phyloP scores from a whole-genome alignment of 2,797 vertebrate species.

The Chelmon rostratus region DNA sequence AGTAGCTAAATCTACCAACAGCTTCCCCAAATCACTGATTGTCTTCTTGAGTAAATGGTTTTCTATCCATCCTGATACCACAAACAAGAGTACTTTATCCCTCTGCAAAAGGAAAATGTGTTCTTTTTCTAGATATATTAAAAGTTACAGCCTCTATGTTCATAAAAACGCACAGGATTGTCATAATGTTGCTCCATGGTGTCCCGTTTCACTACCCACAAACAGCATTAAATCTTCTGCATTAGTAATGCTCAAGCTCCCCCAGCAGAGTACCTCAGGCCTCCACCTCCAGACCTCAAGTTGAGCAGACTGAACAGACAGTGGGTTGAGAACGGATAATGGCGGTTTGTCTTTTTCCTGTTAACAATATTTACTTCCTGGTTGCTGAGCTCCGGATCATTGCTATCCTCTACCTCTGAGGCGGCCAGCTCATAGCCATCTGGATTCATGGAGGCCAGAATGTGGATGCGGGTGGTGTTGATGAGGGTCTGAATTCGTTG shows the following conservation, averaged over 20 bases:
- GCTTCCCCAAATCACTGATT: neutral
- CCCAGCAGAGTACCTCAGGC: constrained; percentile 23
- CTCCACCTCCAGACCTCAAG: constrained; percentile 50
- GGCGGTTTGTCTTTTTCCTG: constrained; percentile 70
- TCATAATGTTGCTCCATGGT: neutral
- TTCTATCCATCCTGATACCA: too few relatives aligned
- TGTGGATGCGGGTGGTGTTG: constrained; percentile 95
- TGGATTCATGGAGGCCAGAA: constrained; percentile 97
- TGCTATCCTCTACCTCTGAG: constrained; percentile 92
- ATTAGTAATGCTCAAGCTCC: neutral
- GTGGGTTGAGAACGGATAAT: constrained; percentile 69
- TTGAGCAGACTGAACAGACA: constrained; percentile 44
- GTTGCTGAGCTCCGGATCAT: constrained; percentile 85
- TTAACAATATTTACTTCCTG: constrained; percentile 89
- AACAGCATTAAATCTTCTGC: neutral
- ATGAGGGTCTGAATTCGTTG: constrained; percentile 91
- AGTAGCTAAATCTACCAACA: neutral
- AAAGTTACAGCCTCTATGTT: neutral
- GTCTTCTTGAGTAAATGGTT: neutral
- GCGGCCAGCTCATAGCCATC: constrained; percentile 97
- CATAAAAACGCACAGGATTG: neutral
- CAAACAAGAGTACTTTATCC: neutral
- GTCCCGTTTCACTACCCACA: constrained; percentile 16
- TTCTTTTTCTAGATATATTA: neutral
- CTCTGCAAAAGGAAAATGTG: neutral